A percentile compares a stretch with the other conserved stretches of the same genome.
phyloP scores from a whole-genome alignment of 2,888 invertebrate genomes.

The Sisyra terminalis region DNA sequence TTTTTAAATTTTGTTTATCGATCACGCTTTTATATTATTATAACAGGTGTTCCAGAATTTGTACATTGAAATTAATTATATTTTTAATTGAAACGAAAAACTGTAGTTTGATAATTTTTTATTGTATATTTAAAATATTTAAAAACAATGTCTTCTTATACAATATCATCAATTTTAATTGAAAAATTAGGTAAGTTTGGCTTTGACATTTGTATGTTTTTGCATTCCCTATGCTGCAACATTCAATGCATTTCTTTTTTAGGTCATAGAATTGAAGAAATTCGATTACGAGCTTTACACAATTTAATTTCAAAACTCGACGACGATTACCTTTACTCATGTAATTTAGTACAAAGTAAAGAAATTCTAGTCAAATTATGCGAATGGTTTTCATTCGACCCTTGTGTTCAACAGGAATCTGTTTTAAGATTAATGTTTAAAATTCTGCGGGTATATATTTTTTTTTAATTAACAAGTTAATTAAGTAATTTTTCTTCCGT shows the following conservation, averaged over 20 bases:
- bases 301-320: slow-evolving; percentile 39
- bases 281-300: slow-evolving; percentile 24
- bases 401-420: slow-evolving; percentile 34
- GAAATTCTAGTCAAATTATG: slow-evolving; percentile 40
- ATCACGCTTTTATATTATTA: too few relatives aligned
- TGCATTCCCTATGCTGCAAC: too few relatives aligned
- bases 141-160: slow-evolving; percentile 15
- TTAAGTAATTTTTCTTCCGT: too few relatives aligned
- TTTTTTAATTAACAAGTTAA: too few relatives aligned
- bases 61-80: too few relatives aligned
- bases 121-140: neutral
- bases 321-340: slow-evolving; percentile 40
- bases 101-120: too few relatives aligned
- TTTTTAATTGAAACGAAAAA: too few relatives aligned
- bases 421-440: slow-evolving; percentile 37
- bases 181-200: slow-evolving; percentile 20
- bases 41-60: too few relatives aligned
- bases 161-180: slow-evolving; percentile 20
- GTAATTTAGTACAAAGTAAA: slow-evolving; percentile 38
- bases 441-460: slow-evolving; percentile 32
- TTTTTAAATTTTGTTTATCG: too few relatives aligned
- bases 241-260: slow-evolving; percentile 8
- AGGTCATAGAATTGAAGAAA: slow-evolving; percentile 27
- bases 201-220: neutral
- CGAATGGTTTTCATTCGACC: slow-evolving; percentile 41